Evolutionary conservation across 1,140 invertebrate genomes (phyloP).

Genomic region (Papilio glaucus): DNA sequence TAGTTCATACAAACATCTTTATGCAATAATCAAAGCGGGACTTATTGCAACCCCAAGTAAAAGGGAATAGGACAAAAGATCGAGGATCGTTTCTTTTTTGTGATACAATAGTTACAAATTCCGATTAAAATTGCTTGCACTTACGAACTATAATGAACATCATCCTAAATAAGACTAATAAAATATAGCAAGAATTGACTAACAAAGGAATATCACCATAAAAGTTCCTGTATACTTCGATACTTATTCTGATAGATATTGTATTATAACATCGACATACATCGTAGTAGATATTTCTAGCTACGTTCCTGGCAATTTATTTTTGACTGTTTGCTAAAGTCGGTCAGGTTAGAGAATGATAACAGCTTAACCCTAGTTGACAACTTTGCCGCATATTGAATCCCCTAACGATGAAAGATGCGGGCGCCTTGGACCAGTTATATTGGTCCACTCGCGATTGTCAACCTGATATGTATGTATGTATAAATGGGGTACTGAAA

Average conservation of each 20-base stretch:
- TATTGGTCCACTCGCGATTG: neutral
- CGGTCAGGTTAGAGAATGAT: neutral
- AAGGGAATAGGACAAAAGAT: conserved; percentile 15
- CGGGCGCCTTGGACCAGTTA: neutral
- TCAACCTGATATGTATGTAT: neutral
- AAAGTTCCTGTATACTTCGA: conserved; percentile 8
- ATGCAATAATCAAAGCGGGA: conserved; percentile 4
- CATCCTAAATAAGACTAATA: too few relatives aligned
- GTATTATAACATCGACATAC: neutral
- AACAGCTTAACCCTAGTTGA: conserved; percentile 6
- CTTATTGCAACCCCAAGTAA: neutral
- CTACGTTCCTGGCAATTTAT: neutral
- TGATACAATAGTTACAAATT: neutral
- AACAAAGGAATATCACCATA: neutral
- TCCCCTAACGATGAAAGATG: conserved; percentile 6
- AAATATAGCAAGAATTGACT: too few relatives aligned
- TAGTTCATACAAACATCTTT: neutral
- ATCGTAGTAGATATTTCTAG: neutral
- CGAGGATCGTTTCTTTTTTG: neutral
- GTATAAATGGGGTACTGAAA: conserved; percentile 4
- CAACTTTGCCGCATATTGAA: conserved; percentile 9
- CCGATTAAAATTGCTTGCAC: too few relatives aligned
- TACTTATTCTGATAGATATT: neutral
- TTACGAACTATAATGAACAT: too few relatives aligned
- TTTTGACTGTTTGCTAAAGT: conserved; percentile 1